Evolutionary conservation across 92 coral and sea anemone genomes (phyloP), one percentile per base, ranked within the genome.

Genomic region (Phenganax marumi): DNA sequence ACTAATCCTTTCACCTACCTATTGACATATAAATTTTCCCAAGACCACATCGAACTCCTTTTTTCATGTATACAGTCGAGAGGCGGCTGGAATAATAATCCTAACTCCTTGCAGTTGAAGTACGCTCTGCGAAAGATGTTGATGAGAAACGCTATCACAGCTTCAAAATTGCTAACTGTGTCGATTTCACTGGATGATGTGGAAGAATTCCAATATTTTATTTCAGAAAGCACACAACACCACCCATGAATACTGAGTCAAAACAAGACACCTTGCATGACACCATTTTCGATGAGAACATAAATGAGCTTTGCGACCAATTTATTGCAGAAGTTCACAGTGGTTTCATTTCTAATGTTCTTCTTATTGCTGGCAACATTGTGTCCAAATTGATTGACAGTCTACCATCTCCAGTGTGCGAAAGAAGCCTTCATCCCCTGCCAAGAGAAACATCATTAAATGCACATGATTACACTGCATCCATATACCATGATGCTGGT

Each of bases 41-140:
- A 33, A 33, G 5, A 33, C 5, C 43, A 33, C 43, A 33, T 33
- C 5, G 43, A 33, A 33, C 43, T 33, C 43, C 43, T 33, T 33
- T 33, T 33, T 33, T 5, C 63, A 56, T 56, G 63, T 8, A 56
- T 56, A 56, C 7, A 8, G 21, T 56, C 3, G 21, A 56, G 3
- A 56, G 63, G 63, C 7, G 63, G 63, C 63, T 56, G 63, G 63
- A 56, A 56, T 56, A 56, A 56, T 56, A 56, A 56, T 19, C 63
- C 63, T 56, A 56, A 56, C 63, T 56, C n/a, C 7, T 1, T 56
- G 3, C 63, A 56, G 21, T 19, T 56, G 7, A 56, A 56, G 21
- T 8, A 56, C 21, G 63, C 63, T 19, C 63, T 56, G 3, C 7
- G 7, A 56, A 56, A 56, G 63, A 56, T 56, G 63, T 56, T 56